phyloP scores from a whole-genome alignment of 2,113 vertebrate species.

The Pelecanoides urinatrix region DNA sequence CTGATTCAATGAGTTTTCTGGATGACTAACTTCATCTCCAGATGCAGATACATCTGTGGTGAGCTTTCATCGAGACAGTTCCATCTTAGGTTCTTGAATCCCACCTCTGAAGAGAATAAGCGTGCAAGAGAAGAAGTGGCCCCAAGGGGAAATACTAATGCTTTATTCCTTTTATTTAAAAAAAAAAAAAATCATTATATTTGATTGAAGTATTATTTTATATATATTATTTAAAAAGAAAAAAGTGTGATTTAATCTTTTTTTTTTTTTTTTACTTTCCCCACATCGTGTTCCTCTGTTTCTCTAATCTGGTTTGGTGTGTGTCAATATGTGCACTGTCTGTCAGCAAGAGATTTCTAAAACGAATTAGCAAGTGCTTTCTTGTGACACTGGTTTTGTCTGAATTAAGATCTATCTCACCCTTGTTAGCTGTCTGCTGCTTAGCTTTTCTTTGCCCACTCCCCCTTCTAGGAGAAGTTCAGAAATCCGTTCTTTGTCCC shows the following conservation, averaged over 20 bases:
- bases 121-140: not conserved
- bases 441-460: not conserved
- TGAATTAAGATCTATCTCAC: not conserved
- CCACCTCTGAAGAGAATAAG: not conserved
- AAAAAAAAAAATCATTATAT: not conserved
- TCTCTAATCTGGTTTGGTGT: not conserved
- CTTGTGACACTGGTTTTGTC: not conserved
- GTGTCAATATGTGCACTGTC: fast-evolving
- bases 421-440: not conserved
- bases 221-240: not conserved
- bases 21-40: not conserved
- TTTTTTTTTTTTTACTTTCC: not conserved
- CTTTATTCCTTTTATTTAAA: not conserved
- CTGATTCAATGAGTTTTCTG: not conserved
- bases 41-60: not conserved
- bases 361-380: not conserved
- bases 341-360: not conserved
- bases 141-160: not conserved
- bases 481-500: not conserved
- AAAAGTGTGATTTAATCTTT: not conserved
- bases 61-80: not conserved
- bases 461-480: not conserved
- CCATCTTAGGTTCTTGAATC: not conserved
- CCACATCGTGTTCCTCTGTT: not conserved
- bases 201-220: not conserved